These are phyloP conservation scores for Dryoscopus gambensis DNA, from an alignment of 2,113 vertebrate genomes.

Conservation along the genomic window DNA sequence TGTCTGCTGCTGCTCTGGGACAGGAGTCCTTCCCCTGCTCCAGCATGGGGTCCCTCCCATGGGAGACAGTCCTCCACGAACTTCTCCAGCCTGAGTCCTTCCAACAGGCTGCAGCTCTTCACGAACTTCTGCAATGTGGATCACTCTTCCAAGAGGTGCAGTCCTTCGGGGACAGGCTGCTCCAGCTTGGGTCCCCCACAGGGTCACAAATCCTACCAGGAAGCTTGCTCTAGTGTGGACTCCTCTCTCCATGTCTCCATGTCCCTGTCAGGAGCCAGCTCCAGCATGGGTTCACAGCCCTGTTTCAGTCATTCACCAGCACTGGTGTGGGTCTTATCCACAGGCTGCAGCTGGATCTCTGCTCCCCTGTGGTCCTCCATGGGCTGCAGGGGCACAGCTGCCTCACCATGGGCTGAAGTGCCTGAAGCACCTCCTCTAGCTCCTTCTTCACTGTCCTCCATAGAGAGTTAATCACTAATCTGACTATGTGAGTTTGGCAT, in stretches of 20 bases:
- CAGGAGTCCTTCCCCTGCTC: not conserved
- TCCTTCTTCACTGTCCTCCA: not conserved
- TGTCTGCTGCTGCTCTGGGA: not conserved
- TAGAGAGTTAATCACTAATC: not conserved
- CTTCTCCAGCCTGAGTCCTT: not conserved
- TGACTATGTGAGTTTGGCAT: not conserved
- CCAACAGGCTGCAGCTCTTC: not conserved
- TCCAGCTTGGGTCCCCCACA: not conserved
- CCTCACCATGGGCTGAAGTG: not conserved
- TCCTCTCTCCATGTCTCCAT: not conserved
- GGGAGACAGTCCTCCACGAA: fast-evolving
- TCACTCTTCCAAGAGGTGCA: not conserved
- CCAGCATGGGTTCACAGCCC: not conserved
- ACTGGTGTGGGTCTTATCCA: not conserved
- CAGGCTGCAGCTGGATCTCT: not conserved
- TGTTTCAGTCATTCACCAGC: not conserved
- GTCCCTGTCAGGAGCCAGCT: not conserved
- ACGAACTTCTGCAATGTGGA: not conserved
- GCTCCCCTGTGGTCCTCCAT: not conserved
- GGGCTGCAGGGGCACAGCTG: not conserved
- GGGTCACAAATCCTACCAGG: not conserved
- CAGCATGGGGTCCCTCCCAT: not conserved
- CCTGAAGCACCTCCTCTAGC: not conserved
- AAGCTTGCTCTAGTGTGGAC: not conserved
- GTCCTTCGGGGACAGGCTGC: not conserved